A percentile compares a stretch with the other conserved stretches of the same genome.
Evolutionary conservation across 2,113 vertebrate species (phyloP).

Genomic region (Oplegnathus fasciatus): DNA sequence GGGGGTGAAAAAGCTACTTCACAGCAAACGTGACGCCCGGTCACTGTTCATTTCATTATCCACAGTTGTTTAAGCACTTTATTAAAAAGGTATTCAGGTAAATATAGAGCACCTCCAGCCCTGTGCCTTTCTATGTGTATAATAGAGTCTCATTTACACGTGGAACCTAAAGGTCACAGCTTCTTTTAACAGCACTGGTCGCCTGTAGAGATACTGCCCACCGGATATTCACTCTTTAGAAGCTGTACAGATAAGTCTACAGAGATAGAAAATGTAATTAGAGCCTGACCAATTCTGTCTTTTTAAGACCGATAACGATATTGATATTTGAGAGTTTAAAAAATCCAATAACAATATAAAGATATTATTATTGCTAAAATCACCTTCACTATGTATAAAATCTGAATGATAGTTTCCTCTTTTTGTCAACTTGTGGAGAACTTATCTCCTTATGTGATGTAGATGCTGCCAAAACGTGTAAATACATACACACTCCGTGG

Average conservation of each 20-base stretch:
- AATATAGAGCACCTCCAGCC: slow-evolving; percentile 9
- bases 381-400: neutral
- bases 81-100: slow-evolving; percentile 4
- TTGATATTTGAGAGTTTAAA: no score
- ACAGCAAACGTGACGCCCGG: neutral
- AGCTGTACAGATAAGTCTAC: neutral
- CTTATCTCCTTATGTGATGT: neutral
- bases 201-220: neutral
- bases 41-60: slow-evolving; percentile 21
- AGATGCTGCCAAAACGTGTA: neutral
- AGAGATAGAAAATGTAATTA: neutral
- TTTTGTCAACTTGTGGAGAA: neutral
- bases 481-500: no score
- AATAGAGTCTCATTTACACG: slow-evolving; percentile 22
- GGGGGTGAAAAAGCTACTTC: slow-evolving; percentile 21
- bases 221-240: neutral
- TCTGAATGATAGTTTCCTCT: neutral
- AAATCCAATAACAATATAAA: neutral
- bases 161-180: slow-evolving; percentile 26
- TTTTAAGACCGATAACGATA: neutral
- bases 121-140: neutral
- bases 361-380: neutral
- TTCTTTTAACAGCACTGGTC: neutral
- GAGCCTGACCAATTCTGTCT: neutral
- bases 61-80: slow-evolving; percentile 13